Conservation (phyloP, 2,888 invertebrate species). For the Papilio demoleus region DNA sequence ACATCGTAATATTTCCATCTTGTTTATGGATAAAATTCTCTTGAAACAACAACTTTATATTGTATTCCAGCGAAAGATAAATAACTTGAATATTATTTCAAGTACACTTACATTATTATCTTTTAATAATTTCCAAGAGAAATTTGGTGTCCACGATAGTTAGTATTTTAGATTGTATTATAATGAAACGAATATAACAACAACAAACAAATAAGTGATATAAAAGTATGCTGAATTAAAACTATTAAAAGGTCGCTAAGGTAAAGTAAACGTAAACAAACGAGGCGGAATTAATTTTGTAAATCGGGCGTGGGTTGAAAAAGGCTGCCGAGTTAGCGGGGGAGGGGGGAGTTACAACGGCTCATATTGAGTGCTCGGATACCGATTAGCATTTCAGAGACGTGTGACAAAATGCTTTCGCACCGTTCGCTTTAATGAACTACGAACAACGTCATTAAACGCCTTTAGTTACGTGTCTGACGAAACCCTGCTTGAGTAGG, state of each 20-base stretch:
- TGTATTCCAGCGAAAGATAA: not conserved
- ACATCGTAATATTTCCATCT: constrained; percentile 19
- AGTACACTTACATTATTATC: not conserved
- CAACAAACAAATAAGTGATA: not conserved
- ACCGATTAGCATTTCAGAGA: constrained; percentile 81
- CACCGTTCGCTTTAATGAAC: constrained; percentile 75
- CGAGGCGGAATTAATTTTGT: constrained; percentile 62
- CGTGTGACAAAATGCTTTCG: constrained; percentile 70
- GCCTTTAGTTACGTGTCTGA: constrained; percentile 60
- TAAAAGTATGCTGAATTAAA: constrained; percentile 2
- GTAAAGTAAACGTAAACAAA: constrained; percentile 67
- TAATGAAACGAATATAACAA: not conserved
- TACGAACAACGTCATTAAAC: constrained; percentile 75
- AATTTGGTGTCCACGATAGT: not conserved
- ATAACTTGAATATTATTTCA: not conserved
- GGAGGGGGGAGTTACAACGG: constrained; percentile 57
- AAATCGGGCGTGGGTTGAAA: constrained; percentile 57
- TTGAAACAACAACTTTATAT: not conserved
- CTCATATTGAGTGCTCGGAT: constrained; percentile 75
- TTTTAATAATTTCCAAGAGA: not conserved
- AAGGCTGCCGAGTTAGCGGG: constrained; percentile 58
- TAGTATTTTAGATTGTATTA: not conserved
- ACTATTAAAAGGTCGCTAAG: constrained; percentile 24
- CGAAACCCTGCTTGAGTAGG: constrained; percentile 51
- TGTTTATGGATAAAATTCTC: constrained; percentile 13